phyloP scores from a whole-genome alignment of 2,113 vertebrate species.

The Varanus salvator region DNA sequence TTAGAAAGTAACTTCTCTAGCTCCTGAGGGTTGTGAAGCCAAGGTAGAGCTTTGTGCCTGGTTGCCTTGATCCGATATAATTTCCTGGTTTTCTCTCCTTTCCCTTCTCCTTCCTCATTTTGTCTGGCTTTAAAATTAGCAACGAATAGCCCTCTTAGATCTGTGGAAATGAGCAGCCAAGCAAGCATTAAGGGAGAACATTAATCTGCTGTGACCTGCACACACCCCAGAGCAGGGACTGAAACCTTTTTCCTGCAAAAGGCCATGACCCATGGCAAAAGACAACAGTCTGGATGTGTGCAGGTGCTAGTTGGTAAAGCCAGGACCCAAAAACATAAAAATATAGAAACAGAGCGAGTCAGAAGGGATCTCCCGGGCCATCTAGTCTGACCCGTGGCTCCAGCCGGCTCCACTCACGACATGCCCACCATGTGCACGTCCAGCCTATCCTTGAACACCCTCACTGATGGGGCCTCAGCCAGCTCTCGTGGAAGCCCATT shows the following conservation, averaged over 20 bases:
- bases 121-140: constrained; percentile 80
- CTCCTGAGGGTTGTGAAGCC: background rate
- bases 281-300: too few species aligned
- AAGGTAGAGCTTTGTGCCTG: background rate
- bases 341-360: too few species aligned
- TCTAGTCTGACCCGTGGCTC: too few species aligned
- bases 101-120: background rate
- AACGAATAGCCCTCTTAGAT: constrained; percentile 76
- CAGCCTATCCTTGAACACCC: too few species aligned
- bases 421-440: too few species aligned
- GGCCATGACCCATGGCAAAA: background rate
- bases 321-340: too few species aligned
- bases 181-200: constrained; percentile 70
- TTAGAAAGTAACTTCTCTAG: background rate
- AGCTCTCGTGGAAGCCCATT: too few species aligned
- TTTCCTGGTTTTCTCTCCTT: background rate
- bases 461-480: too few species aligned
- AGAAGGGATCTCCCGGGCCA: too few species aligned
- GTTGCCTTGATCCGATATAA: background rate
- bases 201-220: constrained; percentile 79
- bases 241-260: background rate
- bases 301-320: too few species aligned
- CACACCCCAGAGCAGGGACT: constrained; percentile 34
- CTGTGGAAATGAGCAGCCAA: constrained; percentile 78
- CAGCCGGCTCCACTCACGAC: too few species aligned